These are phyloP conservation scores for Hirundichthys speculiger DNA, from an alignment of 2,113 vertebrate genomes.

Conservation along the genomic window DNA sequence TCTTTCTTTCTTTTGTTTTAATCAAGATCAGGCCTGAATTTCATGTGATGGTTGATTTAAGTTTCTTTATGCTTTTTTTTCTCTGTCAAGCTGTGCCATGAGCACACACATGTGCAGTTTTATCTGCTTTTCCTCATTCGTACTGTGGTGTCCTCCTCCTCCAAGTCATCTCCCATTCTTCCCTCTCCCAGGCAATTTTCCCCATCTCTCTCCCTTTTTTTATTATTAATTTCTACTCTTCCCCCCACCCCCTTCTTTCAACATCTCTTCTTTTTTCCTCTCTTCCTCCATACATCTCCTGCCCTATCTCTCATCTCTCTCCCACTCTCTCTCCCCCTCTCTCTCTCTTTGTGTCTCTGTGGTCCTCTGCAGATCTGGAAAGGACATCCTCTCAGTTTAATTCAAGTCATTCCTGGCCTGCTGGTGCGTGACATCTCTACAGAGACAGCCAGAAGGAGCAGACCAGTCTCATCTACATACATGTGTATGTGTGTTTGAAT, in stretches of 20 bases:
- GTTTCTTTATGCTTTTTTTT: no score
- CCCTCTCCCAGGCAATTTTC: constrained; percentile 33
- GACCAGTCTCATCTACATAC: constrained; percentile 65
- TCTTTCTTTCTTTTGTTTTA: no score
- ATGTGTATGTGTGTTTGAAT: constrained; percentile 3
- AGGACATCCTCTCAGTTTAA: constrained; percentile 75
- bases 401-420: constrained; percentile 71
- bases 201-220: constrained; percentile 17
- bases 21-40: no score
- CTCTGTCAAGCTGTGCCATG: no score
- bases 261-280: neutral
- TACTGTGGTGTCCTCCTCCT: constrained; percentile 15
- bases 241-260: neutral
- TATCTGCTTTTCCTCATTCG: constrained; percentile 12
- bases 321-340: constrained; percentile 16
- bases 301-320: neutral
- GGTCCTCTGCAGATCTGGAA: constrained; percentile 64
- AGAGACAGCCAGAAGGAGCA: constrained; percentile 63
- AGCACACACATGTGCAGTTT: constrained; percentile 5
- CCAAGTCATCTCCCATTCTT: constrained; percentile 24
- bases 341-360: constrained; percentile 44
- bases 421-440: constrained; percentile 70
- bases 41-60: no score
- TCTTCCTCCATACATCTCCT: constrained; percentile 16
- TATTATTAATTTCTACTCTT: constrained; percentile 47